Conservation (phyloP, 2,113 vertebrate species). For the Aix galericulata region DNA sequence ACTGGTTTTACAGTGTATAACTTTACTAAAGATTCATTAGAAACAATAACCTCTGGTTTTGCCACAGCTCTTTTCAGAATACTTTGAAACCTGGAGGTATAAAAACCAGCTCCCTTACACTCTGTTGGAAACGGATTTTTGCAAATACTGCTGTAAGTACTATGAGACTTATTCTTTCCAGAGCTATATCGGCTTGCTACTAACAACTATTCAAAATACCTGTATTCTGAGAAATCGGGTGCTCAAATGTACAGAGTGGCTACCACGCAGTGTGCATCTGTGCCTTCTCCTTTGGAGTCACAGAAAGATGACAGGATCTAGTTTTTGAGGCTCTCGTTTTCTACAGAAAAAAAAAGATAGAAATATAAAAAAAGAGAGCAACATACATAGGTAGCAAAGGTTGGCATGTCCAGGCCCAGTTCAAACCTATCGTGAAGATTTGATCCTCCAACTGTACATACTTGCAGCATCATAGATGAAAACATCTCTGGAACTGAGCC, state of each 20-base stretch:
- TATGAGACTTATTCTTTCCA: neutral
- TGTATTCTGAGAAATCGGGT: conserved; percentile 19
- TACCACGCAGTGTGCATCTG: neutral
- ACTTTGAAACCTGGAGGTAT: neutral
- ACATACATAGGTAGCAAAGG: neutral
- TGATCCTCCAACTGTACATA: neutral
- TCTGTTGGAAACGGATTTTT: neutral
- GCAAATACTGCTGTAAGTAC: neutral
- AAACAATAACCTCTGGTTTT: conserved; percentile 24
- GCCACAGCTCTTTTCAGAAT: neutral
- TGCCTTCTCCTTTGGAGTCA: conserved; percentile 43
- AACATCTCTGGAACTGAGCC: neutral
- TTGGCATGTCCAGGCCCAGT: neutral
- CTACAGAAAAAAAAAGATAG: neutral
- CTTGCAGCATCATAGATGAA: neutral
- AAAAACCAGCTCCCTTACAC: neutral
- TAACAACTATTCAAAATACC: conserved; percentile 31
- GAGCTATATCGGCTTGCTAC: neutral
- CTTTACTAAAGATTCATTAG: neutral
- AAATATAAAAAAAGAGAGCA: neutral
- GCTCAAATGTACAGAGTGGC: neutral
- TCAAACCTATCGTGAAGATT: neutral
- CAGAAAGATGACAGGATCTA: conserved; percentile 17
- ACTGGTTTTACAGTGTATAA: neutral
- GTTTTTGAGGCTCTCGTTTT: conserved; percentile 44